A percentile compares a stretch with the other conserved stretches of the same genome.
Conservation (phyloP, 2,888 invertebrate genomes). For the Cabera pusaria region DNA sequence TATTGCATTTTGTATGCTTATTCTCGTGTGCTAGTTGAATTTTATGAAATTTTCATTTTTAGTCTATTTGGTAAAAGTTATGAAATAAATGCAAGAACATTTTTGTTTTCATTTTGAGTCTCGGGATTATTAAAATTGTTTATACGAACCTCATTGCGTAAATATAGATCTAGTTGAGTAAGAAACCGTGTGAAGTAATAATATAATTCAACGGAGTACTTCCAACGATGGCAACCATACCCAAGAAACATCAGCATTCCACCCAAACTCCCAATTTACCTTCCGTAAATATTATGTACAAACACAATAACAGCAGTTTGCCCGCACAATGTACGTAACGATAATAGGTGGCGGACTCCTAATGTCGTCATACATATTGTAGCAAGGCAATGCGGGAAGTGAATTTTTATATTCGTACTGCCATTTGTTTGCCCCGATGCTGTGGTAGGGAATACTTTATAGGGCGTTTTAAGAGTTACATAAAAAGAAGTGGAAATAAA, state of each 20-base stretch:
- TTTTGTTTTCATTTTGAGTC: no score
- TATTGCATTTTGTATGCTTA: no score
- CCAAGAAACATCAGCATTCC: constrained; percentile 16
- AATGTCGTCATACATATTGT: constrained; percentile 44
- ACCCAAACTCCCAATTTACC: constrained; percentile 15
- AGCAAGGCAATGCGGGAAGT: constrained; percentile 37
- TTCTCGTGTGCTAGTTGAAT: no score
- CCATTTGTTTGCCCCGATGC: constrained; percentile 25
- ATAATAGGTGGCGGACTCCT: constrained; percentile 43
- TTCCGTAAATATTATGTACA: constrained; percentile 35
- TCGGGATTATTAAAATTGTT: no score
- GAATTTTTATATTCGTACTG: constrained; percentile 35
- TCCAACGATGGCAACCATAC: constrained; percentile 6
- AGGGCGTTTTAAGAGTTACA: constrained; percentile 19
- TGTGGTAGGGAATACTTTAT: constrained; percentile 20
- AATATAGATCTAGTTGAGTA: no score
- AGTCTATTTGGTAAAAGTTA: no score
- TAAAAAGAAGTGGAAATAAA: constrained; percentile 22
- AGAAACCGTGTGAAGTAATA: no score
- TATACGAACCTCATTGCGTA: no score
- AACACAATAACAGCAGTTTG: constrained; percentile 35
- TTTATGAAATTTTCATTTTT: no score
- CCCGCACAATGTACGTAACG: constrained; percentile 38
- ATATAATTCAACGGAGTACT: constrained; percentile 14
- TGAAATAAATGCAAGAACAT: no score